Conservation (phyloP, 2,888 invertebrate genomes). For the Caenorhabditis plicata region DNA sequence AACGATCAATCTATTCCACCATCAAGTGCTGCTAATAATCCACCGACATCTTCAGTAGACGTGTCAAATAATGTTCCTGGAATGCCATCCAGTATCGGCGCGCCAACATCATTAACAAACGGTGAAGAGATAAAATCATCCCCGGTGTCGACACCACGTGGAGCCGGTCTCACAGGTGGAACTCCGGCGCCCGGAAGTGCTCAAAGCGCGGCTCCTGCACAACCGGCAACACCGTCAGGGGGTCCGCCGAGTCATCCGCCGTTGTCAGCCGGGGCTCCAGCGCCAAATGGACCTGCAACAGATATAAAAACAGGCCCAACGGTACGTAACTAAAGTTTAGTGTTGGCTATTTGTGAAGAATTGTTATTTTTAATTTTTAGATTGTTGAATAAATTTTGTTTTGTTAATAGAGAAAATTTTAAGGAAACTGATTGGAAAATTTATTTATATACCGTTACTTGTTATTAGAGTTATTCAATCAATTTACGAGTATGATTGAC, state of each 20-base stretch:
- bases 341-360: no score
- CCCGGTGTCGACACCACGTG: slow-evolving; percentile 42
- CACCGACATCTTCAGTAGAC: background rate
- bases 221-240: slow-evolving; percentile 9
- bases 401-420: background rate
- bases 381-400: background rate
- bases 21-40: background rate
- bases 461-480: background rate
- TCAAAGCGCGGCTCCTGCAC: slow-evolving; percentile 16
- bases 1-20: slow-evolving; percentile 27
- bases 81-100: background rate
- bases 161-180: slow-evolving; percentile 20
- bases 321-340: no score
- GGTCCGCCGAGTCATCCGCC: slow-evolving; percentile 16
- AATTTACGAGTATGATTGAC: no score
- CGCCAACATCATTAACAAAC: slow-evolving; percentile 14
- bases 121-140: slow-evolving; percentile 54
- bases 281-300: no score
- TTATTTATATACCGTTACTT: background rate
- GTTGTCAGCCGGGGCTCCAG: slow-evolving; percentile 12
- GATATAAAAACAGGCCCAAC: no score
- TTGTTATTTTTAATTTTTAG: no score
- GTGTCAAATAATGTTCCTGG: background rate
- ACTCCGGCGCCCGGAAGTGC: slow-evolving; percentile 46
- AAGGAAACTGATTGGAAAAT: background rate